phyloP scores from a whole-genome alignment of 2,113 vertebrate species.

The Paralichthys olivaceus region DNA sequence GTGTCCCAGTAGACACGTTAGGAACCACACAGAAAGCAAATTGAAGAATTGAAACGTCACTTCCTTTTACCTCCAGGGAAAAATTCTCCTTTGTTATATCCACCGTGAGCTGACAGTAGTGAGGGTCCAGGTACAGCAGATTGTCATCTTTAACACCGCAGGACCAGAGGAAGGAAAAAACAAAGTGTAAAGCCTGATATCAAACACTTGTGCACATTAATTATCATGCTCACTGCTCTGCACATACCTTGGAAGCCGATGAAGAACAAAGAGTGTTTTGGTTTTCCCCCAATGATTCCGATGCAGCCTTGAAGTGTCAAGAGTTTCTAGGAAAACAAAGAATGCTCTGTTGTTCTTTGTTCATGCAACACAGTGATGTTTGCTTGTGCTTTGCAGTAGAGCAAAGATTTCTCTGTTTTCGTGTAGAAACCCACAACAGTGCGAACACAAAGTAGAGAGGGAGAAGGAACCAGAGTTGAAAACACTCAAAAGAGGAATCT shows the following conservation, averaged over 20 bases:
- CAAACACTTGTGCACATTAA: neutral
- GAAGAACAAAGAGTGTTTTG: conserved; percentile 91
- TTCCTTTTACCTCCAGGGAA: conserved; percentile 84
- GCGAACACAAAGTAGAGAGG: neutral
- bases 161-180: neutral
- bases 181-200: neutral
- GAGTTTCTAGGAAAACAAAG: conserved; percentile 81
- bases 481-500: neutral
- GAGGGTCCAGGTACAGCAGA: conserved; percentile 92
- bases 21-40: conserved; percentile 2
- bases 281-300: conserved; percentile 93
- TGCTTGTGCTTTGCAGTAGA: no score
- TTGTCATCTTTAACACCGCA: conserved; percentile 82
- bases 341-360: neutral
- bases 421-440: neutral
- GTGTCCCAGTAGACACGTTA: neutral
- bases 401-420: neutral
- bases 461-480: neutral
- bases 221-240: neutral
- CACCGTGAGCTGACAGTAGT: conserved; percentile 90
- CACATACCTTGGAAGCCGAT: conserved; percentile 89
- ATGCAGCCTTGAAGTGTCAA: conserved; percentile 86
- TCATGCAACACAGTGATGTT: neutral
- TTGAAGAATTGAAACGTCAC: conserved; percentile 7
- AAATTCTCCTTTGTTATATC: conserved; percentile 84